phyloP scores from a whole-genome alignment of 2,888 invertebrate genomes.

The Elgonia sp. region DNA sequence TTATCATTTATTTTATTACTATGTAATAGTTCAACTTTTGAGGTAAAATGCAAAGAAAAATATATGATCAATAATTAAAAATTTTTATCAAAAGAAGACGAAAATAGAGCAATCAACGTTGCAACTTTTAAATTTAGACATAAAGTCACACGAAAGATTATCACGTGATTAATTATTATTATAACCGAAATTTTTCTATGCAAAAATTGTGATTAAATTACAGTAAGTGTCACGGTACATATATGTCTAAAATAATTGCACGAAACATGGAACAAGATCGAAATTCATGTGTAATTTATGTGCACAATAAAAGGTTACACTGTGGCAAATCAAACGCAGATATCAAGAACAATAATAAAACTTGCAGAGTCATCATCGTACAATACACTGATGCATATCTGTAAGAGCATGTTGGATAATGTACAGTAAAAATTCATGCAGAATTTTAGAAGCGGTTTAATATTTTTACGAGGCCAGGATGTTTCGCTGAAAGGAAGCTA shows the following conservation, averaged over 20 bases:
- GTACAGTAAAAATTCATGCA: constrained; percentile 46
- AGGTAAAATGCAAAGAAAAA: no score
- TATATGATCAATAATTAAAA: no score
- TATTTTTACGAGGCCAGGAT: background rate
- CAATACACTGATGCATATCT: constrained; percentile 54
- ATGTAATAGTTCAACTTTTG: no score
- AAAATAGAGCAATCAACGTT: no score
- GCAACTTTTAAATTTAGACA: no score
- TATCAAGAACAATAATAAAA: constrained; percentile 67
- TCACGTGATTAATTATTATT: no score
- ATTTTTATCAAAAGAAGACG: no score
- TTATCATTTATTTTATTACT: no score
- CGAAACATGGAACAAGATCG: background rate
- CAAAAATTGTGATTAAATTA: no score
- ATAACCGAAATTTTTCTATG: no score
- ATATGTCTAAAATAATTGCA: background rate
- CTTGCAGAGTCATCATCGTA: constrained; percentile 54
- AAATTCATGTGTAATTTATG: constrained; percentile 28
- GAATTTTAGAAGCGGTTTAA: constrained; percentile 47
- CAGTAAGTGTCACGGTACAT: no score
- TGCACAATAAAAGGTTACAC: constrained; percentile 5
- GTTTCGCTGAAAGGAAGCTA: constrained; percentile 30
- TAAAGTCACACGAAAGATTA: no score
- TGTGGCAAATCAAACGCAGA: constrained; percentile 53
- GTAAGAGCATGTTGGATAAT: constrained; percentile 39